phyloP scores from a whole-genome alignment of 2,888 invertebrate genomes.

The Phyllotreta striolata region DNA sequence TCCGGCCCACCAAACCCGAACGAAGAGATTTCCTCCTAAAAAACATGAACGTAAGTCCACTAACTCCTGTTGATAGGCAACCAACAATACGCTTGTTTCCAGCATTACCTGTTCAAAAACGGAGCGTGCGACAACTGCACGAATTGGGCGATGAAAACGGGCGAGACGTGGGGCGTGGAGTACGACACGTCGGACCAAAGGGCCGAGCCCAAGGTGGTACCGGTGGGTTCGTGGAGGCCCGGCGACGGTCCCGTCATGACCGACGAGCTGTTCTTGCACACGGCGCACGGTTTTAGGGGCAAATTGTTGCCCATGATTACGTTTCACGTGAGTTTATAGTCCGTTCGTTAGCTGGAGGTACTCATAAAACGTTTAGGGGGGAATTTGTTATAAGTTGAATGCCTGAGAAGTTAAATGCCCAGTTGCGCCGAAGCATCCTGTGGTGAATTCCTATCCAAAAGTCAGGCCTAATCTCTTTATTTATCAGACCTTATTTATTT shows the following conservation, averaged over 20 bases:
- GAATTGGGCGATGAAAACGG: slow-evolving; percentile 66
- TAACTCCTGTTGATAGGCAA: too few relatives aligned
- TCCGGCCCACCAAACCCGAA: slow-evolving; percentile 74
- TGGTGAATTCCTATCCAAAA: too few relatives aligned
- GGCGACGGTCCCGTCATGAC: slow-evolving; percentile 71
- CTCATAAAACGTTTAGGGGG: too few relatives aligned
- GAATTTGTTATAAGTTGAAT: too few relatives aligned
- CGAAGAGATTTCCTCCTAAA: slow-evolving; percentile 70
- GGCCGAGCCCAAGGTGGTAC: slow-evolving; percentile 42
- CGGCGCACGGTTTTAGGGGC: slow-evolving; percentile 79
- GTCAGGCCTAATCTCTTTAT: too few relatives aligned
- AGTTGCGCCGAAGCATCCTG: too few relatives aligned
- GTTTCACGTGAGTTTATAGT: slow-evolving; percentile 71
- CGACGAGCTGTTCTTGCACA: slow-evolving; percentile 82
- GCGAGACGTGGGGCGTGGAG: slow-evolving; percentile 67
- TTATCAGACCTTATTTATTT: too few relatives aligned
- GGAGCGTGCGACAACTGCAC: slow-evolving; percentile 66
- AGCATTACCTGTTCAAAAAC: slow-evolving; percentile 55
- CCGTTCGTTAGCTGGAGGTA: slow-evolving; percentile 3
- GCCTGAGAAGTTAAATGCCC: too few relatives aligned
- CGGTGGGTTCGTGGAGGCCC: slow-evolving; percentile 80
- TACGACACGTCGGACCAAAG: slow-evolving; percentile 44
- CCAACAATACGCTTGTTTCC: slow-evolving; percentile 35
- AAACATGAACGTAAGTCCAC: slow-evolving; percentile 69
- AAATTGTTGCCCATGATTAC: slow-evolving; percentile 76